Base-by-base conservation (phyloP, 1,140 invertebrate species). In the Mamestra configurata region DNA sequence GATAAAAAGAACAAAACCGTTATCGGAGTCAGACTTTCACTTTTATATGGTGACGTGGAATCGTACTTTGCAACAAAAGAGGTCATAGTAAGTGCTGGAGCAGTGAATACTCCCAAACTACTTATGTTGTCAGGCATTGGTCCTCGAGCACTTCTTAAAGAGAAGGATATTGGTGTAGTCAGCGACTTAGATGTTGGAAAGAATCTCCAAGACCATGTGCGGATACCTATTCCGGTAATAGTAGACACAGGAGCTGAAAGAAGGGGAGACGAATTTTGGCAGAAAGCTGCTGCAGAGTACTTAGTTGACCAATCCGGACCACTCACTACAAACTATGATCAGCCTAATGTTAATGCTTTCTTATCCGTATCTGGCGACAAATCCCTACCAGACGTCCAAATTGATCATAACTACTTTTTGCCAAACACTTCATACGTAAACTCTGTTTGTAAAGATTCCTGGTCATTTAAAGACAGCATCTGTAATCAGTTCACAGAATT, bases 121-220 rank as follows among this genome's bases (percentile, higher is more conserved):
- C 77, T 94, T 20, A 92, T 93, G 92, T 31, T 87, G 4, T 94
- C 93, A n/a, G 93, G 93, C 40, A 88, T 94, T 24, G 93, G 93
- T 0, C 91, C 89, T 6, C 90, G 84, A 77, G 27, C 77, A 31
- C 97, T 98, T 86, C 90, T 98, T 1, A 86, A 92, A 72, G 87
- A 95, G 31, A 80, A 96, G 24, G 93, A 93, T 0, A 96, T 97
- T 18, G 88, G 95, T 0, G 93, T 96, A 0, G 77, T 97, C n/a
- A 92, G 95, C 18, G 96, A 98, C 94, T 93, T 97, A 5, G 96
- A 96, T 4, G 97, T 98, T 4, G 97, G 97, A 0, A 95, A 96
- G 79, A 98, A 98, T 89, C 88, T 98, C 0, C 97, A 97, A 93
- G 97, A 98, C 89, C 97, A 98, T 82, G 94, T 97, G 10, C 96